Evolutionary conservation across 2,113 vertebrate species (phyloP), one percentile per base, ranked within the genome.

Genomic region (Tetraodon nigroviridis): DNA sequence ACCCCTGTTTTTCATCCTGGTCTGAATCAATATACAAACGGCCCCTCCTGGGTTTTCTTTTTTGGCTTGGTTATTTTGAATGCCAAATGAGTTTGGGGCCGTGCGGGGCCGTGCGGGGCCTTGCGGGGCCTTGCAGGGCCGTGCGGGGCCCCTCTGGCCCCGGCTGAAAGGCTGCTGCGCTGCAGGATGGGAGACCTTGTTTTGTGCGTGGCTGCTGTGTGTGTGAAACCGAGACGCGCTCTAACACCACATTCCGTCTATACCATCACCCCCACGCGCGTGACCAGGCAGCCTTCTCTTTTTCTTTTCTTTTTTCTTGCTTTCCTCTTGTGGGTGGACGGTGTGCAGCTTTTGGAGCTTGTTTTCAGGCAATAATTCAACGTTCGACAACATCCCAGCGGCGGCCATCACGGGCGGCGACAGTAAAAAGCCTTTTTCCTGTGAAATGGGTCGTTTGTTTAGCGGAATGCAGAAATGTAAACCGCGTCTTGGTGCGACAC

Each of bases 231-330:
- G 56, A 29, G 70, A 64, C 57, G 20, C 64, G 65, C 53, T 61
- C 76, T 72, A 45, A 72, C 68, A 47, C 48, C 41, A 51, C 17
- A 50, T 49, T 37, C 32, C 1, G 32, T 37, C 66, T 51, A 57
- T 71, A 62, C 44, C 41, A 64, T 62, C 65, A 51, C 74, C 76
- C 64, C 24, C 24, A 77, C 79, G 54, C 56, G 5, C 32, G 10
- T 12, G 32, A 19, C 27, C 73, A 60, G 57, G 73, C 66, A 62
- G 22, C 51, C 58, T 63, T 60, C 52, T 37, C 49, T 66, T 7
- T 66, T 68, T 69, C 74, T 20, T 69, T 18, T 66, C 58, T 55
- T 37, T 52, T 66, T 68, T 69, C 74, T 20, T 69, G 17, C 63
- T 61, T 55, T 37, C 50, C 63, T 48, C 14, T 42, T 61, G 61